These are phyloP conservation scores for Junonia oenone DNA, from an alignment of 2,888 invertebrate genomes.

Conservation along the genomic window DNA sequence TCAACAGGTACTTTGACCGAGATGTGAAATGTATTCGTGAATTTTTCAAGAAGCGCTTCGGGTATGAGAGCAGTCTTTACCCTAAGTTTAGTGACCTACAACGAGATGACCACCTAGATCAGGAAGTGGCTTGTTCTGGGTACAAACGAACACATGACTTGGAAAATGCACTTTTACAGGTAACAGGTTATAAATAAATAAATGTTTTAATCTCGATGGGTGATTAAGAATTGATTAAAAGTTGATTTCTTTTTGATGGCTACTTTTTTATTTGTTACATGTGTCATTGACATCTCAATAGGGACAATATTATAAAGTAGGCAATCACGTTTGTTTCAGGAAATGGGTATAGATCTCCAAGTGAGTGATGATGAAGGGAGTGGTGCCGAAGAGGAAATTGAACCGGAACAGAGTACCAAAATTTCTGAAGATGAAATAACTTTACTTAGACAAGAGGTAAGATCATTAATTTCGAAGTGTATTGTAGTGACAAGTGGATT, in stretches of 20 bases:
- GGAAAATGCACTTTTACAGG: slow-evolving; percentile 84
- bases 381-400: slow-evolving; percentile 38
- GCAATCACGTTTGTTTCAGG: too few relatives aligned
- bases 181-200: too few relatives aligned
- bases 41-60: slow-evolving; percentile 94
- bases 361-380: slow-evolving; percentile 58
- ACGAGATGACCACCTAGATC: slow-evolving; percentile 90
- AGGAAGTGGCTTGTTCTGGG: slow-evolving; percentile 94
- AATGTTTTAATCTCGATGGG: too few relatives aligned
- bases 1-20: slow-evolving; percentile 90
- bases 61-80: slow-evolving; percentile 90
- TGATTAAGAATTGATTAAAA: too few relatives aligned
- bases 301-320: too few relatives aligned
- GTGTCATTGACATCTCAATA: too few relatives aligned
- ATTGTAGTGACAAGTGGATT: too few relatives aligned
- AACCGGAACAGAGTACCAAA: slow-evolving; percentile 42
- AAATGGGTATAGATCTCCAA: slow-evolving; percentile 63
- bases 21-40: slow-evolving; percentile 95
- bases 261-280: too few relatives aligned
- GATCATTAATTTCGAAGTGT: too few relatives aligned
- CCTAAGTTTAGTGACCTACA: slow-evolving; percentile 88
- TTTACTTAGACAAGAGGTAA: slow-evolving; percentile 39
- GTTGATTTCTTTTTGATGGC: too few relatives aligned
- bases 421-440: slow-evolving; percentile 70
- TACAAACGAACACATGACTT: slow-evolving; percentile 92